Conservation (phyloP, 1,140 invertebrate genomes). For the Vanessa atalanta region DNA sequence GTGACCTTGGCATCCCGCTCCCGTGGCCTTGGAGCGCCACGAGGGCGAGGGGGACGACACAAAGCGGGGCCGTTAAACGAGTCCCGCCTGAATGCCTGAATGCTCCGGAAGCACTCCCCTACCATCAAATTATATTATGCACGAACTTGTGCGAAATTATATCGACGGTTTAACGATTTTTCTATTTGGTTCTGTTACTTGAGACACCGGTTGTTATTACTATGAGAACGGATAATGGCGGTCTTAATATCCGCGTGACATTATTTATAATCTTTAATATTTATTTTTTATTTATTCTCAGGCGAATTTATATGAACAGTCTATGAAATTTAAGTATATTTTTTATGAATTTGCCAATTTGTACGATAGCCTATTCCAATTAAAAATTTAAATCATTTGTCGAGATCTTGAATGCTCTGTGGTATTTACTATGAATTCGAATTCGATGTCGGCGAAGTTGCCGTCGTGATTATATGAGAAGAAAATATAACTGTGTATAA, state of each 20-base stretch:
- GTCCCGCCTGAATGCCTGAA: constrained; percentile 41
- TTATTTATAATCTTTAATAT: constrained; percentile 5
- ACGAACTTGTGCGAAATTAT: constrained; percentile 32
- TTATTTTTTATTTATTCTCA: background rate
- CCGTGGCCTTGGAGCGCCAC: constrained; percentile 45
- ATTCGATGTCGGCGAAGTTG: too few relatives aligned
- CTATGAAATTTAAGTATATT: too few relatives aligned
- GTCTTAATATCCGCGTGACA: background rate
- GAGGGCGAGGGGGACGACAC: constrained; percentile 36
- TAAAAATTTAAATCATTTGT: too few relatives aligned
- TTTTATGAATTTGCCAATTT: too few relatives aligned
- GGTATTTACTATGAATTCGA: too few relatives aligned
- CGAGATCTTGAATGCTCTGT: too few relatives aligned
- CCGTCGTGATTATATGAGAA: too few relatives aligned
- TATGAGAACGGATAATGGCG: background rate
- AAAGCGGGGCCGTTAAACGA: constrained; percentile 55
- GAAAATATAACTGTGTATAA: too few relatives aligned
- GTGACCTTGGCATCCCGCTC: constrained; percentile 42
- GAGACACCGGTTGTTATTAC: background rate
- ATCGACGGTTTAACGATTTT: constrained; percentile 55
- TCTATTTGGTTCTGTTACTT: constrained; percentile 22
- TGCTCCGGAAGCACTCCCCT: constrained; percentile 58
- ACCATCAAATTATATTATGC: constrained; percentile 33
- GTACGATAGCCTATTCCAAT: too few relatives aligned
- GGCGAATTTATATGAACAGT: too few relatives aligned